phyloP scores from a whole-genome alignment of 2,113 vertebrate genomes.

The Hemibates koningsi region DNA sequence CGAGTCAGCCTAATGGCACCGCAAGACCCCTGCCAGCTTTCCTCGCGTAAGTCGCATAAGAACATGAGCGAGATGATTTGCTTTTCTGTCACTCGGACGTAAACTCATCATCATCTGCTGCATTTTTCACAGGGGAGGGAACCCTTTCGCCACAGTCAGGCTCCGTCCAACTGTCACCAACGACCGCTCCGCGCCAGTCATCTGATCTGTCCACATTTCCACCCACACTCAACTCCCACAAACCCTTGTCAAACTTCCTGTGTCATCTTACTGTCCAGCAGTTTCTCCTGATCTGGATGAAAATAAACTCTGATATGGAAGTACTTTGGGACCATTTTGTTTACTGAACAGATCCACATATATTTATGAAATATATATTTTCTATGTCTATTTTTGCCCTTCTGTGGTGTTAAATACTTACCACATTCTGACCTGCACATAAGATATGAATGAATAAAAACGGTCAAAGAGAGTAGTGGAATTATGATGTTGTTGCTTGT shows the following conservation, averaged over 20 bases:
- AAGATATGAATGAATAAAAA: slow-evolving; percentile 4
- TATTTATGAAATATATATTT: background rate
- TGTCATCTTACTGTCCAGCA: background rate
- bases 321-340: slow-evolving; percentile 30
- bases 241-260: background rate
- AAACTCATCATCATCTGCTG: background rate
- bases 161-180: slow-evolving; percentile 94
- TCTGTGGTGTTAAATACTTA: slow-evolving; percentile 30
- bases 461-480: background rate
- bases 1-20: slow-evolving; percentile 76
- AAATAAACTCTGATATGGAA: background rate
- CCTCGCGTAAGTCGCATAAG: slow-evolving; percentile 73
- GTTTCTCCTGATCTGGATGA: background rate
- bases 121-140: slow-evolving; percentile 80
- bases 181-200: slow-evolving; percentile 85
- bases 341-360: slow-evolving; percentile 17
- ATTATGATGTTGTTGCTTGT: slow-evolving; percentile 14
- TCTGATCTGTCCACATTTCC: slow-evolving; percentile 62
- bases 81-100: background rate
- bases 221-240: background rate
- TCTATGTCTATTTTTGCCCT: background rate
- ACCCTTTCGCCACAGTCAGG: slow-evolving; percentile 89
- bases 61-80: background rate
- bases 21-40: slow-evolving; percentile 78
- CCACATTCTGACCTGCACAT: slow-evolving; percentile 24